Evolutionary conservation across 2,797 vertebrate species (phyloP), one percentile per base, ranked within the genome.

Genomic region (Novumbra hubbsi): DNA sequence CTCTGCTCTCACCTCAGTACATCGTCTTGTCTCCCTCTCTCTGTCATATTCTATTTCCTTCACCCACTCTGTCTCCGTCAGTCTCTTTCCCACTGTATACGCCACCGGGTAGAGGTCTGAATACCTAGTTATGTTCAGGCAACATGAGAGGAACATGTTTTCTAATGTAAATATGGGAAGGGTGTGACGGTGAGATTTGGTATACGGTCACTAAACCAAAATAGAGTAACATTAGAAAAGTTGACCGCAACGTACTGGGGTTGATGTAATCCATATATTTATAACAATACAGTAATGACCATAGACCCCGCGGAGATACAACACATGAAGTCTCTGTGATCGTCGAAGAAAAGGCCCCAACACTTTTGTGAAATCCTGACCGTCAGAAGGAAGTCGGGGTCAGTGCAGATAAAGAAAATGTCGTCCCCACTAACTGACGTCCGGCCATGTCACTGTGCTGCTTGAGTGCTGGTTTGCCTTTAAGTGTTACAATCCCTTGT

Each of bases 311-410:
- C 32, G 62, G 62, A 32, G 62, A 32, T 17, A 63, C 62, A 30
- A 16, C 30, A 64, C 14, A 17, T 64, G 17, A 71, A 41, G 30
- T 28, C 19, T 41, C 24, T 28, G 45, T 70, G 45, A 19, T 70
- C 9, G 15, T 19, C 8, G 38, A 21, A 17, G 28, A 27, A 63
- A 34, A 16, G 19, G 17, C 71, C 6, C 15, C 34, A 38, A 49
- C 5, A 71, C 64, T 55, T 38, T 65, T 71, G 65, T 72, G 75
- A 69, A 32, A 80, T 55, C 1, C 27, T 60, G n/a, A 67, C 82
- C 12, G 79, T 57, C 73, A 15, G 50, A 30, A 83, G 85, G 86
- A 89, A 88, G 81, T 78, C 79, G 80, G 66, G 77, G 62, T 5
- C 0, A 71, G n/a, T 66, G 27, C 17, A 77, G 85, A 90, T 88